These are phyloP conservation scores for Uria aalge DNA, from an alignment of 2,113 vertebrate species.

Conservation along the genomic window DNA sequence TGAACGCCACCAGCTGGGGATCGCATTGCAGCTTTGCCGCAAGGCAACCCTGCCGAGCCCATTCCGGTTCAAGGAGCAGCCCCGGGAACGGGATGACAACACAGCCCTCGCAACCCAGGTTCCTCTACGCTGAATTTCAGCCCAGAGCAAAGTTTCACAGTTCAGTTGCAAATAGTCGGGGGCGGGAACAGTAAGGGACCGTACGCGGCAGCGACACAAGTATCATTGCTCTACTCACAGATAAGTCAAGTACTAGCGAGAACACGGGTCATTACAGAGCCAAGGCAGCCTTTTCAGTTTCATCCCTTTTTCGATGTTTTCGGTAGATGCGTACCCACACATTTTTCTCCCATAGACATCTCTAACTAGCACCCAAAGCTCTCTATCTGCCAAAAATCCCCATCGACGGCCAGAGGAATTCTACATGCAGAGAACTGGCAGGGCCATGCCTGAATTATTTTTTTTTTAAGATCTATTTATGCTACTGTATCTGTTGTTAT, in stretches of 20 bases:
- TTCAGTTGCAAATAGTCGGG: not conserved
- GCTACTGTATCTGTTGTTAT: conserved; percentile 58
- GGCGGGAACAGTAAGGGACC: not conserved
- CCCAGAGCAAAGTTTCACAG: not conserved
- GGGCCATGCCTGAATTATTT: not conserved
- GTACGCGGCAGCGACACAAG: not conserved
- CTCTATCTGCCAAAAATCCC: not conserved
- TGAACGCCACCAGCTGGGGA: not conserved
- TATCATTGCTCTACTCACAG: not conserved
- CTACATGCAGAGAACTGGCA: not conserved
- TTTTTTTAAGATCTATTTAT: conserved; percentile 44
- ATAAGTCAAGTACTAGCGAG: not conserved
- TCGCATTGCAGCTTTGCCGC: accelerated
- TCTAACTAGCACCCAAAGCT: not conserved
- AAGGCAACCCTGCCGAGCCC: not conserved
- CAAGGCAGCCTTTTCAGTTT: not conserved
- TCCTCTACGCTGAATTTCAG: not conserved
- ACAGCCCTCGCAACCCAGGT: not conserved
- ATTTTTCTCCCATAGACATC: not conserved
- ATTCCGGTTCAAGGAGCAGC: not conserved
- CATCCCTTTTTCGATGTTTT: not conserved
- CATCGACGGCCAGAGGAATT: not conserved
- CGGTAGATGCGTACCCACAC: not conserved
- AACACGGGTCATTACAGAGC: not conserved
- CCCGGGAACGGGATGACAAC: accelerated